A percentile compares a stretch with the other conserved stretches of the same genome.
Conservation (phyloP, 2,797 vertebrate genomes). For the Sebastes trivittatus region DNA sequence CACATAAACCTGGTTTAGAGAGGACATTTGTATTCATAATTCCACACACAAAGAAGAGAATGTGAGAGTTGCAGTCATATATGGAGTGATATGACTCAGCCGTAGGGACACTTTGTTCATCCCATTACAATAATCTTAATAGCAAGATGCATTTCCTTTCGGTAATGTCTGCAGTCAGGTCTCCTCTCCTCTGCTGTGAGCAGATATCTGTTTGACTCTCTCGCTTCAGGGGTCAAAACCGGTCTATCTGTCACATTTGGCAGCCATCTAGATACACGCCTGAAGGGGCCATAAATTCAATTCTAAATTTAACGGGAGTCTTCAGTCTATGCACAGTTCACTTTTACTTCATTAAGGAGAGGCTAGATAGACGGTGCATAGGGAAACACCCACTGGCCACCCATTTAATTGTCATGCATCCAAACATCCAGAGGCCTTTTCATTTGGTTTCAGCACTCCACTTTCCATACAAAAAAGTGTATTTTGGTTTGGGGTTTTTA, state of each 20-base stretch:
- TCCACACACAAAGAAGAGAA: neutral
- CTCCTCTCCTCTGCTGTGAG: conserved; percentile 44
- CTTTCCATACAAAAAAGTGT: neutral
- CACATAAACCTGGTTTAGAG: neutral
- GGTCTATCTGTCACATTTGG: conserved; percentile 62
- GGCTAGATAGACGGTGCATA: conserved; percentile 14
- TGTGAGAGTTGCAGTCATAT: neutral
- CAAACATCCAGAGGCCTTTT: conserved; percentile 47
- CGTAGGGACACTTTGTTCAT: conserved; percentile 19
- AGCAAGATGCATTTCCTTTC: conserved; percentile 37
- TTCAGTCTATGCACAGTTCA: conserved; percentile 38
- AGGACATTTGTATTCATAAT: neutral
- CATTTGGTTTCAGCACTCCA: conserved; percentile 21
- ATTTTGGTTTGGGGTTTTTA: neutral
- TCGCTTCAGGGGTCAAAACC: conserved; percentile 61
- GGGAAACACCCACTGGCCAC: conserved; percentile 47
- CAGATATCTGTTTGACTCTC: conserved; percentile 58
- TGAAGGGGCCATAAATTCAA: conserved; percentile 47
- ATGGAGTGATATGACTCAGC: conserved; percentile 24
- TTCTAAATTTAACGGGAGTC: conserved; percentile 44
- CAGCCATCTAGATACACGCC: conserved; percentile 53
- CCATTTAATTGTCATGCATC: conserved; percentile 47
- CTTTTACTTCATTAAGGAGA: conserved; percentile 50
- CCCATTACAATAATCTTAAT: conserved; percentile 43
- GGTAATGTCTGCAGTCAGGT: conserved; percentile 52